Evolutionary conservation across 2,113 vertebrate genomes (phyloP), one percentile per base, ranked within the genome.

Genomic region (Apus apus): DNA sequence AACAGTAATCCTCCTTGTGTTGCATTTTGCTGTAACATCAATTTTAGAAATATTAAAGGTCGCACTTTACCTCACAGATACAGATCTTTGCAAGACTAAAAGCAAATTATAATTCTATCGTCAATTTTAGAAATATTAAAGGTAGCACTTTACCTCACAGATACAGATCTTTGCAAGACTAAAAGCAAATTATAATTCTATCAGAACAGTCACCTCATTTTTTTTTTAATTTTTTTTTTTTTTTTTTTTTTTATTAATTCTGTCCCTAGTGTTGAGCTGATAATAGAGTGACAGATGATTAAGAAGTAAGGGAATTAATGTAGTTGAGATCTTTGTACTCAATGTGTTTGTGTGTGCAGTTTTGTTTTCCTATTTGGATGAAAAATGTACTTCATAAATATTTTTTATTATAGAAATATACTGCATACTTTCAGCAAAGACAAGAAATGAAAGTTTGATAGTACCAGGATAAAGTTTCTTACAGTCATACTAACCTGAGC

Each of bases 111-210:
- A 89, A 77, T 27, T 8, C 10, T 74, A 62, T 53, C 17, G n/a
- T 85, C 60, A 91, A 34, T 94, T 97, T 96, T 95, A 94, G 94
- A 97, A 97, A 96, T 95, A 96, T 90, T 96, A 94, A 30, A 94
- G 80, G 11, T 54, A 93, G 17, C 30, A 65, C 25, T 96, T 96
- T 90, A 95, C 77, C 86, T 97, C 77, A 67, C 61, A 96, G 93
- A 79, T 89, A 81, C 74, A 58, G 68, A 83, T 25, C 73, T 96
- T 95, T 92, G 67, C 57, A 89, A 94, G 64, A 51, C 14, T 64
- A 54, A 96, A 92, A 92, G n/a, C 6, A 95, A 96, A 94, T 57
- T 5, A 82, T 86, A 89, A 77, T 27, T 8, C 10, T 74, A 62
- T 53, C 17, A 89, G 66, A 92, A 62, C 2, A 56, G 73, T 74